phyloP scores from a whole-genome alignment of 2,888 invertebrate genomes.

The Orchestes rusci region DNA sequence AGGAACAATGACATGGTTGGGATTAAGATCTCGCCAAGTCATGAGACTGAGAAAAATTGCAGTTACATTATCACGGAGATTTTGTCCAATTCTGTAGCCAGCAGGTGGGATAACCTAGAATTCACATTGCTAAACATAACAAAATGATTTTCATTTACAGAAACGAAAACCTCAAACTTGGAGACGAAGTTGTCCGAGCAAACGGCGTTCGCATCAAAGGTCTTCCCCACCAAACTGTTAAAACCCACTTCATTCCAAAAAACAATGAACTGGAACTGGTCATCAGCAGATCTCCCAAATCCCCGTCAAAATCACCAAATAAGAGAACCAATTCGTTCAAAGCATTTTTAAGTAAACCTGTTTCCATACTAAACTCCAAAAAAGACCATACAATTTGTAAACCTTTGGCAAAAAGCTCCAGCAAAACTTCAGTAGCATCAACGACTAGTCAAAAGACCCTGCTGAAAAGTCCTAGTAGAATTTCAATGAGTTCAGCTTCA shows the following conservation, averaged over 20 bases:
- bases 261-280: constrained; percentile 45
- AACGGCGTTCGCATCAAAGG: constrained; percentile 76
- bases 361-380: constrained; percentile 7
- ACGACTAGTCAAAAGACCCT: background rate
- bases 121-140: no score
- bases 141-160: constrained; percentile 40
- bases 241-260: constrained; percentile 39
- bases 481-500: background rate
- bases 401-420: constrained; percentile 3
- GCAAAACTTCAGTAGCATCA: background rate
- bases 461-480: constrained; percentile 10
- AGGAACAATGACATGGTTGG: constrained; percentile 31
- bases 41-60: constrained; percentile 23
- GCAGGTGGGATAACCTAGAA: constrained; percentile 45
- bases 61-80: constrained; percentile 46
- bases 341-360: constrained; percentile 12
- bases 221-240: constrained; percentile 58
- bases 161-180: constrained; percentile 73
- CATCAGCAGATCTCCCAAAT: constrained; percentile 21
- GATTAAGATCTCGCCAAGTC: constrained; percentile 32
- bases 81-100: constrained; percentile 46
- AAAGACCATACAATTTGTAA: constrained; percentile 2
- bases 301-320: constrained; percentile 10
- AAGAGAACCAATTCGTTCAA: constrained; percentile 26
- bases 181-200: constrained; percentile 85